Base-by-base conservation (phyloP, 92 coral and sea anemone species). In the Plumapathes pennacea region DNA sequence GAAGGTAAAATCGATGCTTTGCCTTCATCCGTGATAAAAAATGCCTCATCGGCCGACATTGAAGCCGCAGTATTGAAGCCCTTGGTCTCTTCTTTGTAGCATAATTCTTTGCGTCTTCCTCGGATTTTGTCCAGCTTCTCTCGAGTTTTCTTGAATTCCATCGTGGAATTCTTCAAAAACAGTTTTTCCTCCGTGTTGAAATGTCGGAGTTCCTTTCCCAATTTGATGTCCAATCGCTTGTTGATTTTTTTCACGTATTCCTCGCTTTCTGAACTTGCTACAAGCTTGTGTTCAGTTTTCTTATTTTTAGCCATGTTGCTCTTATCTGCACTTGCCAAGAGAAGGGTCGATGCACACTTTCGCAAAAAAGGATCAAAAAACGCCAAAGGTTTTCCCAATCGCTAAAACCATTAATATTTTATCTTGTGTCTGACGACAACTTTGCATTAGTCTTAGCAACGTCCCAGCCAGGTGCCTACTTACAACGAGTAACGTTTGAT, bases 171-270 rank as follows among this genome's bases (percentile, higher is more conserved):
- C 23, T 69, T 69, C 43, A 69, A 54, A 46, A 44, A 69, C 5
- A 57, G 11, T n/a, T 41, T 69, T 20, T 14, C 48, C 21, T 69
- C 77, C 13, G 68, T 39, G 12, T 69, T 67, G 27, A 37, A 57
- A 57, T 69, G 67, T 17, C 67, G 67, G 22, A 33, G 23, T 36
- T 69, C 33, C 24, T 34, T 27, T 10, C 53, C 38, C 25, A 69
- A 44, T 7, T 67, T 56, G 23, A 56, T 43, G 25, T 69, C 77
- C 6, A 43, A 46, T 36, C 48, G 77, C 19, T 47, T 57, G 20
- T 69, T 69, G 21, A 69, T 56, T 46, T 46, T 56, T 28, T 69
- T 65, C 6, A 67, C 77, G 3, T 56, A 56, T 56, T 57, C 77
- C 38, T 69, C 77, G 10, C 34, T 47, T 56, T 69, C 58, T 21